A percentile compares a stretch with the other conserved stretches of the same genome.
phyloP scores from a whole-genome alignment of 2,888 invertebrate species.

The Halocaridina rubra region DNA sequence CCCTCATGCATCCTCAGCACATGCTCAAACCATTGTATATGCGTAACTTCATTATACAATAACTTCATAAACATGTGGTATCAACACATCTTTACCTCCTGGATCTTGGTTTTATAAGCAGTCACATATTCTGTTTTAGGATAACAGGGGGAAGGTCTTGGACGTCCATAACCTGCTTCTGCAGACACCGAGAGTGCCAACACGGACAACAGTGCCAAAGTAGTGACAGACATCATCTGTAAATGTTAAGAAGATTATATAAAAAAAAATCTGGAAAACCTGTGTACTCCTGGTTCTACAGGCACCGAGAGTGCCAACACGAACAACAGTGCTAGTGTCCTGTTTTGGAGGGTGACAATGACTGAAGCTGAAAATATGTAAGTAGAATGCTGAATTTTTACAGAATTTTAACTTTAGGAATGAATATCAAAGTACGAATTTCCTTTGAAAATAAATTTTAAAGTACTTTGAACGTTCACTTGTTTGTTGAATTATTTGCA shows the following conservation, averaged over 20 bases:
- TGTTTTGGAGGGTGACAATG: too few relatives aligned
- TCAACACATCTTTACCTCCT: conserved; percentile 37
- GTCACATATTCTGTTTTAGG: conserved; percentile 35
- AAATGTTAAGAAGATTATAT: not conserved
- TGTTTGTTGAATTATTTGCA: too few relatives aligned
- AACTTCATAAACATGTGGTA: too few relatives aligned
- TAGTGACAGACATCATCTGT: not conserved
- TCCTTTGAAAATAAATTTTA: too few relatives aligned
- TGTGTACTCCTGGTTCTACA: not conserved
- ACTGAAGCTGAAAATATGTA: too few relatives aligned
- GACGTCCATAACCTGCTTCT: conserved; percentile 9
- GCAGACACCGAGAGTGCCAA: not conserved
- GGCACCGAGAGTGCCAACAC: not conserved
- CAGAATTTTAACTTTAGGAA: too few relatives aligned
- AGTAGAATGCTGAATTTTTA: too few relatives aligned
- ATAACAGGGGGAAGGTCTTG: conserved; percentile 22
- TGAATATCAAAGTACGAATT: too few relatives aligned
- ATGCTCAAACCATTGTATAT: too few relatives aligned
- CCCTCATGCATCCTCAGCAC: not conserved
- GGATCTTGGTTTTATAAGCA: conserved; percentile 26
- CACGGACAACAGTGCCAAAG: not conserved
- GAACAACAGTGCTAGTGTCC: not conserved
- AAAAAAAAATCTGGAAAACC: not conserved
- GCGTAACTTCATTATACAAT: too few relatives aligned
- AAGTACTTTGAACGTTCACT: too few relatives aligned